Conservation (phyloP, 2,797 vertebrate species). For the Hybognathus amarus region DNA sequence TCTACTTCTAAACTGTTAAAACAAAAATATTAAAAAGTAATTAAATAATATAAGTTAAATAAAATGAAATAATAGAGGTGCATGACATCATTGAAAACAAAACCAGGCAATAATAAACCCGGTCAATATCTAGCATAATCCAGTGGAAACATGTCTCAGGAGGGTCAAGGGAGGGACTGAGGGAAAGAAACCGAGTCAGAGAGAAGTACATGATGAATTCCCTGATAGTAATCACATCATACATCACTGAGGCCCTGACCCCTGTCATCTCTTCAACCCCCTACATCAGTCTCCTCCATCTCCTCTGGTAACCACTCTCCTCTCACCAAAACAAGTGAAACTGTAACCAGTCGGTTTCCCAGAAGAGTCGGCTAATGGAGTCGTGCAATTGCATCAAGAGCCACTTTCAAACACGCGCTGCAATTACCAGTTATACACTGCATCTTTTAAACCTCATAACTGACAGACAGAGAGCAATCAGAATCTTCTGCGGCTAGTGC, state of each 20-base stretch:
- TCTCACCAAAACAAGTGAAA: constrained; percentile 45
- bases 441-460: constrained; percentile 57
- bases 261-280: constrained; percentile 47
- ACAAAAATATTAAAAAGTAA: not conserved
- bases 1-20: not conserved
- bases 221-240: constrained; percentile 55
- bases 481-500: constrained; percentile 1
- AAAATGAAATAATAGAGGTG: not conserved
- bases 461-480: constrained; percentile 26
- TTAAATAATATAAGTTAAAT: not conserved
- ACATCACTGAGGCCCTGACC: constrained; percentile 50
- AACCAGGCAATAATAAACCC: not conserved
- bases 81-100: constrained; percentile 14
- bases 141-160: constrained; percentile 33
- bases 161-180: constrained; percentile 34
- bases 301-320: constrained; percentile 52
- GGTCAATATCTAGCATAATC: constrained; percentile 9
- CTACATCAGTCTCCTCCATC: constrained; percentile 26
- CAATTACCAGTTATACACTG: constrained; percentile 50
- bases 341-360: constrained; percentile 42
- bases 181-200: constrained; percentile 34
- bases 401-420: constrained; percentile 51
- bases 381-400: constrained; percentile 56
- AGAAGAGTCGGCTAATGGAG: constrained; percentile 47
- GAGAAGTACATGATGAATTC: constrained; percentile 49